Conservation (phyloP, 2,888 invertebrate species). For the Lithosia quadra region DNA sequence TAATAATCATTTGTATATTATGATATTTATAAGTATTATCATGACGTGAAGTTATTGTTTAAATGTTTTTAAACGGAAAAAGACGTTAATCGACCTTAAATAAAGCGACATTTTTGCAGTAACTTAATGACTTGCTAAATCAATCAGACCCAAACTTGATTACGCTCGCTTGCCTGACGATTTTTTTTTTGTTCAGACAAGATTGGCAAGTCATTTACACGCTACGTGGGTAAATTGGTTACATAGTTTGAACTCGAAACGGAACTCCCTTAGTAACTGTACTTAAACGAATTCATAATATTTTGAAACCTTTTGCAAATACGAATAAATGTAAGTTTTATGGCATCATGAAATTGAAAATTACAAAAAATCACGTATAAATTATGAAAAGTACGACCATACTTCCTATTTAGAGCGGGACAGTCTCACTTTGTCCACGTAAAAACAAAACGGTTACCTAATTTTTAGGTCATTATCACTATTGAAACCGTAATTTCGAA, state of each 20-base stretch:
- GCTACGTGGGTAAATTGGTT: background rate
- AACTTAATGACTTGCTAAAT: background rate
- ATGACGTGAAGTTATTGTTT: background rate
- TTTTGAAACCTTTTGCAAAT: background rate
- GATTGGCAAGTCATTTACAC: background rate
- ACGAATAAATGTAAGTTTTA: background rate
- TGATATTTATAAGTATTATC: background rate
- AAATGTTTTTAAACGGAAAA: background rate
- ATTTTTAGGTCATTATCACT: constrained; percentile 25
- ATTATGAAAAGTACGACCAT: background rate
- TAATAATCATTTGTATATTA: too few relatives aligned
- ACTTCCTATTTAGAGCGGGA: background rate
- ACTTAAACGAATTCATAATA: background rate
- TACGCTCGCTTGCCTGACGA: background rate
- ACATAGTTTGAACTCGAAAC: background rate
- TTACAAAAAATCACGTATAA: too few relatives aligned
- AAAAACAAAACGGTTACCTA: constrained; percentile 5
- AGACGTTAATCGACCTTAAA: background rate
- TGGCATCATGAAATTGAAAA: too few relatives aligned
- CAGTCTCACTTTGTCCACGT: background rate
- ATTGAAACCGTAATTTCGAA: constrained; percentile 35
- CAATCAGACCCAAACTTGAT: background rate
- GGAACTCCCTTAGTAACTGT: background rate
- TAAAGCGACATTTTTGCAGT: background rate
- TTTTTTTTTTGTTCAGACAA: background rate